Conservation (phyloP, 2,888 invertebrate genomes). For the Lasioglossum oenotherae region DNA sequence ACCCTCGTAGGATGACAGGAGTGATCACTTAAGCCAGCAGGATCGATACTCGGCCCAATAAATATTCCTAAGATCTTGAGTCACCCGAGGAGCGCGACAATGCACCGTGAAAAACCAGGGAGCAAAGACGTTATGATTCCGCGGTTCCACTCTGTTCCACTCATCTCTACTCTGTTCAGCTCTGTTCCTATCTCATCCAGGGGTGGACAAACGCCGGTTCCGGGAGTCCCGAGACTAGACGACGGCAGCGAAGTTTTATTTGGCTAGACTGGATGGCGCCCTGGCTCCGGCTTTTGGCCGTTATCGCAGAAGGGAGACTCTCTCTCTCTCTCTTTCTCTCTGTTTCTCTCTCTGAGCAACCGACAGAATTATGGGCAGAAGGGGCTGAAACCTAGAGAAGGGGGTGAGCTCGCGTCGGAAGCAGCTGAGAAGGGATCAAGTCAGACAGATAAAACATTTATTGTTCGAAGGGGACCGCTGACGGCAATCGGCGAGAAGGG, state of each 20-base stretch:
- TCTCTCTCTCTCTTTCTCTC: not conserved
- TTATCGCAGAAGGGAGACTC: conserved; percentile 47
- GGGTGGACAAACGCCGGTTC: conserved; percentile 27
- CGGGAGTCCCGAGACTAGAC: conserved; percentile 54
- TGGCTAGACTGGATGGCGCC: conserved; percentile 81
- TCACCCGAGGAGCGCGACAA: not conserved
- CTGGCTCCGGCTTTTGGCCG: conserved; percentile 73
- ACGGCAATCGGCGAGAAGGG: not conserved
- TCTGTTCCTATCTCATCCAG: not conserved
- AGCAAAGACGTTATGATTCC: not conserved
- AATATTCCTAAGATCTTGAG: conserved; percentile 4
- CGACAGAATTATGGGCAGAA: conserved; percentile 38
- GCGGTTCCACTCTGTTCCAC: not conserved
- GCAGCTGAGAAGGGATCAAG: conserved; percentile 26
- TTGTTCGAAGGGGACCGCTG: conserved; percentile 7
- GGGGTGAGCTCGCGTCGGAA: conserved; percentile 6
- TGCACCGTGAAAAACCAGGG: not conserved
- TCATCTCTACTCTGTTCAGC: not conserved
- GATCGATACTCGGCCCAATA: not conserved
- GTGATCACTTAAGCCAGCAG: not conserved
- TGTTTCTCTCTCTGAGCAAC: not conserved
- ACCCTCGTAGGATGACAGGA: no score
- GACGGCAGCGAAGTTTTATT: conserved; percentile 78
- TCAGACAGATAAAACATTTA: conserved; percentile 46
- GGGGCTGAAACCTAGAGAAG: not conserved